Conservation (phyloP, 2,888 invertebrate species). For the Latrodectus hesperus region DNA sequence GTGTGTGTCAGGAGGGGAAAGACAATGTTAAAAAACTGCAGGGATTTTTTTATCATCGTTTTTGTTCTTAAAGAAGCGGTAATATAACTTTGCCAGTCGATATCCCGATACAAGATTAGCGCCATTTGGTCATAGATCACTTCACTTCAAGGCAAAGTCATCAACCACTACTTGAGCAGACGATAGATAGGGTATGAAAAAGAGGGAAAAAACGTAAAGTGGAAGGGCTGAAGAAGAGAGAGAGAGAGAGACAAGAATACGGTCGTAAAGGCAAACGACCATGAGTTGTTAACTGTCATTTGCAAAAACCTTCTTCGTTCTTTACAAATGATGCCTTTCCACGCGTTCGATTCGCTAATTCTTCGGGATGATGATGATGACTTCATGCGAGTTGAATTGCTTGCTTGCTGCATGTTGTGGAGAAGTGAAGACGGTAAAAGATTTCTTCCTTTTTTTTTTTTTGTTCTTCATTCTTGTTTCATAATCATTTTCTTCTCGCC, state of each 20-base stretch:
- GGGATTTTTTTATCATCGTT: slow-evolving; percentile 20
- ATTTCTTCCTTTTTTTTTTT: slow-evolving; percentile 30
- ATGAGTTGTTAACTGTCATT: slow-evolving; percentile 69
- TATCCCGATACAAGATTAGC: slow-evolving; percentile 66
- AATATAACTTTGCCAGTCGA: slow-evolving; percentile 52
- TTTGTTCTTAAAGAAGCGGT: slow-evolving; percentile 18
- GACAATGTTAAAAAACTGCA: slow-evolving; percentile 20
- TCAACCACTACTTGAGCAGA: slow-evolving; percentile 64
- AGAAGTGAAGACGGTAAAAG: neutral
- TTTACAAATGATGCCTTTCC: slow-evolving; percentile 59
- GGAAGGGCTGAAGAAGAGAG: neutral
- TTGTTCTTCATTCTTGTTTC: slow-evolving; percentile 55
- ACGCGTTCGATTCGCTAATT: slow-evolving; percentile 66
- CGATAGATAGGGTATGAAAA: slow-evolving; percentile 24
- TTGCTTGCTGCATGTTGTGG: slow-evolving; percentile 2
- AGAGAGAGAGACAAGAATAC: slow-evolving; percentile 12
- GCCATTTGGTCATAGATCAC: slow-evolving; percentile 68
- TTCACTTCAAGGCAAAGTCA: slow-evolving; percentile 66
- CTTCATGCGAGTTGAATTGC: slow-evolving; percentile 20
- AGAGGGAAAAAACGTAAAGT: neutral
- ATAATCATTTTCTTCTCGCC: slow-evolving; percentile 56
- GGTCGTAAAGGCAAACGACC: slow-evolving; percentile 65
- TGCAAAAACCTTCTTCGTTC: slow-evolving; percentile 60
- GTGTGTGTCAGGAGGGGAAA: neutral
- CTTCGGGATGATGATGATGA: slow-evolving; percentile 65